phyloP scores from a whole-genome alignment of 2,113 vertebrate genomes.

The Calypte anna region DNA sequence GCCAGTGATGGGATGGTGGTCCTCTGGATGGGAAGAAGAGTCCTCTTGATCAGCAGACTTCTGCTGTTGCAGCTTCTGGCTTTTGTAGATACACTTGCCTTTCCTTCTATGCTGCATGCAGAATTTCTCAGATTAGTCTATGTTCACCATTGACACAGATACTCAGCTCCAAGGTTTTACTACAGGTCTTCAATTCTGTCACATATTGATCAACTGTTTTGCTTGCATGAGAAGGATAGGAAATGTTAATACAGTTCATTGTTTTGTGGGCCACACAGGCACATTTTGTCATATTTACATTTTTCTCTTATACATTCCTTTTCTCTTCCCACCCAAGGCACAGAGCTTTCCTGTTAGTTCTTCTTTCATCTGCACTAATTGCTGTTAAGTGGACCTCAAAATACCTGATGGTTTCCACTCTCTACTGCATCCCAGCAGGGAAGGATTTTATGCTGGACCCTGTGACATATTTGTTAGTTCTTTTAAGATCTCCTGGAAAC shows the following conservation, averaged over 20 bases:
- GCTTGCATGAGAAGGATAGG: slow-evolving; percentile 20
- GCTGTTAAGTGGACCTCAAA: slow-evolving; percentile 59
- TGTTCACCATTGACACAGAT: not conserved
- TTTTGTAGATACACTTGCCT: not conserved
- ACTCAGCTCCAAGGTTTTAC: slow-evolving; percentile 10
- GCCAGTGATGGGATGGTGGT: not conserved
- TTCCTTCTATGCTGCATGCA: not conserved
- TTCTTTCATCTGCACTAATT: slow-evolving; percentile 62
- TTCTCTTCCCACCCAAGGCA: slow-evolving; percentile 30
- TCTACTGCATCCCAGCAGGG: slow-evolving; percentile 47
- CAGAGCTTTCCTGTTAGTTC: not conserved
- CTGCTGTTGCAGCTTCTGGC: not conserved
- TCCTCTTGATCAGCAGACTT: not conserved
- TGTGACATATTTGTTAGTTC: slow-evolving; percentile 37
- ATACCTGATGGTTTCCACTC: slow-evolving; percentile 54
- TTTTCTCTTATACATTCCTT: slow-evolving; percentile 17
- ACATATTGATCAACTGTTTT: slow-evolving; percentile 17
- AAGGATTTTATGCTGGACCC: slow-evolving; percentile 46
- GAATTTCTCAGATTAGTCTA: not conserved
- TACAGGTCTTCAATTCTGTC: slow-evolving; percentile 41
- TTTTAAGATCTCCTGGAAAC: slow-evolving; percentile 43
- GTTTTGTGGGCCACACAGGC: slow-evolving; percentile 7
- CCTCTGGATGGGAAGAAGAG: not conserved
- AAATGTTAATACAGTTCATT: slow-evolving; percentile 33
- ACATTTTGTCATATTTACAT: slow-evolving; percentile 25